phyloP scores from a whole-genome alignment of 2,888 invertebrate genomes.

The Diabrotica balteata region DNA sequence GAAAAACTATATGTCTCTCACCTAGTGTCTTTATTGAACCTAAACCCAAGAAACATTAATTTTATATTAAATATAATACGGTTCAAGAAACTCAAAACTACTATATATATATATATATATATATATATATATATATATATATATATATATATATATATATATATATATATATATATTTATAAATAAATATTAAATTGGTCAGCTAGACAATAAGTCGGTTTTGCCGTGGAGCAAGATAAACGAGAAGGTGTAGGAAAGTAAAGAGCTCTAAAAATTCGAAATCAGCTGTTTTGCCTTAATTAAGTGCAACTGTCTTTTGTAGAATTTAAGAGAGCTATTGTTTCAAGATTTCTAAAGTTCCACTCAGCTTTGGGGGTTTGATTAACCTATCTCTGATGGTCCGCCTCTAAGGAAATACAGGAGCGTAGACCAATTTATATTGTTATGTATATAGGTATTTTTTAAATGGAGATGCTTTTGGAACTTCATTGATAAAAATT shows the following conservation, averaged over 20 bases:
- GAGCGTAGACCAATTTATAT: not conserved
- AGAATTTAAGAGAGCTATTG: slow-evolving; percentile 42
- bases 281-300: slow-evolving; percentile 35
- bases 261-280: slow-evolving; percentile 25
- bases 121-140: too few species aligned
- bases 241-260: slow-evolving; percentile 13
- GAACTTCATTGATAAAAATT: not conserved
- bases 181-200: too few species aligned
- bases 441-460: not conserved
- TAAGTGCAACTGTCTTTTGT: slow-evolving; percentile 41
- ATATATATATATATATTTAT: too few species aligned
- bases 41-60: too few species aligned
- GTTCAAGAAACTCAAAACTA: too few species aligned
- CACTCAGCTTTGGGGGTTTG: slow-evolving; percentile 39
- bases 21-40: too few species aligned
- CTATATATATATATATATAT: too few species aligned
- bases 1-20: too few species aligned
- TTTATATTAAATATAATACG: too few species aligned
- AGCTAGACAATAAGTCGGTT: too few species aligned
- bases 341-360: slow-evolving; percentile 40
- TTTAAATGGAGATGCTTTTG: not conserved
- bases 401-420: slow-evolving; percentile 4
- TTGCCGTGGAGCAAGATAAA: not conserved
- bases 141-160: too few species aligned
- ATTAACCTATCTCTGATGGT: slow-evolving; percentile 38